These are phyloP conservation scores for Amblyopsis rosae DNA, from an alignment of 2,113 vertebrate species.

Conservation along the genomic window DNA sequence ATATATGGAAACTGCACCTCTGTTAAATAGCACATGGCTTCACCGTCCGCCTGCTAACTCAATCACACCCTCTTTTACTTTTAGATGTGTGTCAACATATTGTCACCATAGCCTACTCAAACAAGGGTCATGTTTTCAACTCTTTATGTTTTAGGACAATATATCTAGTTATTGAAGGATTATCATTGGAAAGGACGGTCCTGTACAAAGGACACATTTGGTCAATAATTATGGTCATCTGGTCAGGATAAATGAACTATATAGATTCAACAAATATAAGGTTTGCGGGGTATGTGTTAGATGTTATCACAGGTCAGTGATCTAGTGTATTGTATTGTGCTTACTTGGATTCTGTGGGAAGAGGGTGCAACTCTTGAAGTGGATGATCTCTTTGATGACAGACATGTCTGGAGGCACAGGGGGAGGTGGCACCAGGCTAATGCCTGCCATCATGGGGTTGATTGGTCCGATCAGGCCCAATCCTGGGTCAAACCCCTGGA, in stretches of 20 bases:
- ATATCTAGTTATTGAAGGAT: too few species aligned
- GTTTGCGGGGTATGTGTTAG: not conserved
- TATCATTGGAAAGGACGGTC: too few species aligned
- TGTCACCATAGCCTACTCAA: too few species aligned
- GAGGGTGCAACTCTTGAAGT: slow-evolving; percentile 93
- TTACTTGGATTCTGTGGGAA: slow-evolving; percentile 98
- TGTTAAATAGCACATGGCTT: too few species aligned
- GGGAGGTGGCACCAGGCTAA: slow-evolving; percentile 85
- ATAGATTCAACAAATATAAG: slow-evolving; percentile 24
- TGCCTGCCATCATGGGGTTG: slow-evolving; percentile 90
- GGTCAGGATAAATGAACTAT: not conserved
- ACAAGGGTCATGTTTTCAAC: too few species aligned
- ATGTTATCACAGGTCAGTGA: not conserved
- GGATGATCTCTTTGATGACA: slow-evolving; percentile 93
- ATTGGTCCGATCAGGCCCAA: slow-evolving; percentile 89
- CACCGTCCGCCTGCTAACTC: too few species aligned
- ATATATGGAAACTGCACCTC: too few species aligned
- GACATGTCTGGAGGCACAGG: slow-evolving; percentile 83
- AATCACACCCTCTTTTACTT: too few species aligned
- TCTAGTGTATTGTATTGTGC: slow-evolving; percentile 38
- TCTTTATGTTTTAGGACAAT: too few species aligned
- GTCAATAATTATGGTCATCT: too few species aligned
- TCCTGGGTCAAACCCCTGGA: slow-evolving; percentile 89
- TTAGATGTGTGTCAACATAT: too few species aligned
- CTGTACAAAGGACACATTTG: too few species aligned